Evolutionary conservation across 2,888 invertebrate species (phyloP).

Genomic region (Zootermopsis nevadensis): DNA sequence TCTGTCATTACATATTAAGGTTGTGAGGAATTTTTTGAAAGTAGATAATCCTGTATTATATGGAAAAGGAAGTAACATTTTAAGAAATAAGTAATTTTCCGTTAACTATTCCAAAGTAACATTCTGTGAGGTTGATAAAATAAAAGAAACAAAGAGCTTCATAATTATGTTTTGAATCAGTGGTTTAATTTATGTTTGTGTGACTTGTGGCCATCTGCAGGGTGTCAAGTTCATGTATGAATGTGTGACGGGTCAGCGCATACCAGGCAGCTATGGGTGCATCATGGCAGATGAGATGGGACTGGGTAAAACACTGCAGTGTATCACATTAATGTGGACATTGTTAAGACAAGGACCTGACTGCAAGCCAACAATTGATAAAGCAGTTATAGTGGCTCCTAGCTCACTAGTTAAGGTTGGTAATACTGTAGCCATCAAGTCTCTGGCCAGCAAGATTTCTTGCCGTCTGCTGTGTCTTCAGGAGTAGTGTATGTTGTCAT

Average conservation of each 20-base stretch:
- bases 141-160: no score
- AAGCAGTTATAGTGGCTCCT: constrained; percentile 95
- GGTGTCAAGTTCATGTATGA: constrained; percentile 99
- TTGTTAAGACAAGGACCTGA: constrained; percentile 92
- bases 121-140: no score
- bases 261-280: constrained; percentile 89
- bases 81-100: no score
- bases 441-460: neutral
- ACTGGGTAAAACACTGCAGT: constrained; percentile 97
- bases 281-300: constrained; percentile 99
- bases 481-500: no score
- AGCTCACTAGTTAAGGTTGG: constrained; percentile 91
- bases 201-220: constrained; percentile 58
- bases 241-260: constrained; percentile 93
- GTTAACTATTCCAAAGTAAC: no score
- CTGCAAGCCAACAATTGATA: constrained; percentile 88
- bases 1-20: no score
- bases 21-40: no score
- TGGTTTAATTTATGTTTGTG: no score
- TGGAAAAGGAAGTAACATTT: no score
- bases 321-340: constrained; percentile 96
- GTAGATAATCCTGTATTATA: no score
- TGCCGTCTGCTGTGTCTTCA: no score
- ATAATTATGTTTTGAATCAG: no score
- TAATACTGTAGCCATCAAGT: neutral